Evolutionary conservation across 1,140 invertebrate genomes (phyloP).

Genomic region (Nephotettix cincticeps): DNA sequence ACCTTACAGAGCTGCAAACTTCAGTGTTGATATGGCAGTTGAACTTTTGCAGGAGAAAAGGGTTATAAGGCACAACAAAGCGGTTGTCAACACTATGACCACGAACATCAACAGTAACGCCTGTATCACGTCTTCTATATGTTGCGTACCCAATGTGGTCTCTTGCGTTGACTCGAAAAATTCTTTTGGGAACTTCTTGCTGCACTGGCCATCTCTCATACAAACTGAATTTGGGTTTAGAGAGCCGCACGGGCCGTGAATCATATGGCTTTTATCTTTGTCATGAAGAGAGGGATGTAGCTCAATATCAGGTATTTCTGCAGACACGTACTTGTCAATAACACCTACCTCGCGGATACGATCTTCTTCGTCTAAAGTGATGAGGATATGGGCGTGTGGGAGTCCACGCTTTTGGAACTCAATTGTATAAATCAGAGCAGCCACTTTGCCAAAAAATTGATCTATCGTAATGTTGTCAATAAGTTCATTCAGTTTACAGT

Average conservation of each 20-base stretch:
- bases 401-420: not conserved
- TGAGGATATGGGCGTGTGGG: not conserved
- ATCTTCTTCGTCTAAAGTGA: not conserved
- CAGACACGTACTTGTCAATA: not conserved
- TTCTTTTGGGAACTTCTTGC: not conserved
- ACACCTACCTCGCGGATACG: not conserved
- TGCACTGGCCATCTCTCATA: not conserved
- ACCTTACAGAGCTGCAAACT: conserved; percentile 45
- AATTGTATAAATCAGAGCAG: too few relatives aligned
- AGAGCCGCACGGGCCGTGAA: not conserved
- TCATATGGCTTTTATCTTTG: not conserved
- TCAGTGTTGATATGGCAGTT: conserved; percentile 49
- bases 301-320: not conserved
- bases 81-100: conserved; percentile 40
- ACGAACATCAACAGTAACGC: conserved; percentile 24
- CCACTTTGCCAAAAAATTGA: not conserved
- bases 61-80: conserved; percentile 48
- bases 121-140: too few relatives aligned
- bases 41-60: conserved; percentile 43
- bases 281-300: not conserved
- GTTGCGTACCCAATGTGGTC: too few relatives aligned
- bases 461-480: not conserved
- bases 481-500: not conserved
- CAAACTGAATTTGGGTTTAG: not conserved
- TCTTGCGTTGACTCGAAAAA: not conserved